Evolutionary conservation across 1,140 invertebrate species (phyloP).

Genomic region (Mylabris phalerata): DNA sequence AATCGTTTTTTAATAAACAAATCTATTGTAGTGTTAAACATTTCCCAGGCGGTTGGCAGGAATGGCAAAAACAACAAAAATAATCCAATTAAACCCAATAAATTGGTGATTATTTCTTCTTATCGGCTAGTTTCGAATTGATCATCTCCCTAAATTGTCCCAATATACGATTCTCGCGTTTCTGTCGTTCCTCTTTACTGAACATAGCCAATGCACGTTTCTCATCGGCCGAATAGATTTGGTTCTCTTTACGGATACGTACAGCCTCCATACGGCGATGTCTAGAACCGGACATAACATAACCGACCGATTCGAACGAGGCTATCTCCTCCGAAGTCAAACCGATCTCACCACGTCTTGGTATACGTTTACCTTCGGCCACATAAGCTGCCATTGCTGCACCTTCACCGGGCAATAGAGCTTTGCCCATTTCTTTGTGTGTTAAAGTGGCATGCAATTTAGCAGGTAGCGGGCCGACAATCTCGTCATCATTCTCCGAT

Average conservation of each 20-base stretch:
- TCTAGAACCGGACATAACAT: constrained; percentile 97
- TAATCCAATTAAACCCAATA: not conserved
- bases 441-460: constrained; percentile 65
- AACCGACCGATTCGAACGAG: constrained; percentile 88
- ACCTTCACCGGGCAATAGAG: constrained; percentile 89
- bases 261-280: constrained; percentile 99
- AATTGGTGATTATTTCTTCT: constrained; percentile 41
- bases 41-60: constrained; percentile 8
- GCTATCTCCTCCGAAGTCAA: constrained; percentile 94
- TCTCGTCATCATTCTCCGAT: constrained; percentile 49
- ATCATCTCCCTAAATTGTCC: constrained; percentile 93
- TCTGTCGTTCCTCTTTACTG: constrained; percentile 94
- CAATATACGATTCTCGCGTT: constrained; percentile 92
- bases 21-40: constrained; percentile 6
- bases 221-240: constrained; percentile 99
- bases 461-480: constrained; percentile 58
- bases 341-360: constrained; percentile 96
- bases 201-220: constrained; percentile 97
- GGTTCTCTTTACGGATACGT: constrained; percentile 97
- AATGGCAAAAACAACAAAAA: not conserved
- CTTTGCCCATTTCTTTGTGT: constrained; percentile 80
- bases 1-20: not conserved
- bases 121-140: constrained; percentile 55
- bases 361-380: constrained; percentile 97
- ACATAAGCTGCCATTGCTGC: constrained; percentile 98